phyloP scores from a whole-genome alignment of 2,888 invertebrate genomes.

The Oligia latruncula region DNA sequence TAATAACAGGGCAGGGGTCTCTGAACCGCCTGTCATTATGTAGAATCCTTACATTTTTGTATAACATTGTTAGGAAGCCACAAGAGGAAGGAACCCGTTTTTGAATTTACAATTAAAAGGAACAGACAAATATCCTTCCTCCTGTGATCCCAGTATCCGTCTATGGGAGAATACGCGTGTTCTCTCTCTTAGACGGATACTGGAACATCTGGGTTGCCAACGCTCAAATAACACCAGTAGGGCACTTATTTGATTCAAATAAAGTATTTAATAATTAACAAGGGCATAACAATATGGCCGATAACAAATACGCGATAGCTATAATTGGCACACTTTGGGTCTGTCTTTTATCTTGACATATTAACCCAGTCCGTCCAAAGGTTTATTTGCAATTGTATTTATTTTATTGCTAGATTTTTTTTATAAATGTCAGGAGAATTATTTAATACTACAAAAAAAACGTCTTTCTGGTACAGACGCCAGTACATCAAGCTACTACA shows the following conservation, averaged over 20 bases:
- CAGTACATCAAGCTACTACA: too few relatives aligned
- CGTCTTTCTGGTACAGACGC: too few relatives aligned
- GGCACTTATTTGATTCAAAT: background rate
- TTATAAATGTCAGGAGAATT: background rate
- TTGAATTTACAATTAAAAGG: background rate
- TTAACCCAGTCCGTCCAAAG: slow-evolving; percentile 7
- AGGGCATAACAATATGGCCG: slow-evolving; percentile 32
- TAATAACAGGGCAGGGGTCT: background rate
- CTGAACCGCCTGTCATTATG: background rate
- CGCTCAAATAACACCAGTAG: background rate
- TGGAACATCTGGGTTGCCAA: background rate
- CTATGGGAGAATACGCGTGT: background rate
- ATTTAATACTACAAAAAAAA: background rate
- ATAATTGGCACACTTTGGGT: background rate
- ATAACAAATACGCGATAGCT: slow-evolving; percentile 32
- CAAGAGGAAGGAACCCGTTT: background rate
- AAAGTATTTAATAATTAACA: slow-evolving; percentile 28
- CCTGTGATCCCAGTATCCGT: background rate
- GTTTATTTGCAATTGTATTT: slow-evolving; percentile 4
- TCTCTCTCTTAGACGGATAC: background rate
- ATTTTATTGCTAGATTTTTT: background rate
- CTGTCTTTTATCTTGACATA: slow-evolving; percentile 23
- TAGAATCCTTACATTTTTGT: background rate
- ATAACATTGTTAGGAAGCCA: background rate
- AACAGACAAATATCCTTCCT: background rate